Conservation (phyloP, 2,797 vertebrate genomes). For the Oophaga sylvatica region DNA sequence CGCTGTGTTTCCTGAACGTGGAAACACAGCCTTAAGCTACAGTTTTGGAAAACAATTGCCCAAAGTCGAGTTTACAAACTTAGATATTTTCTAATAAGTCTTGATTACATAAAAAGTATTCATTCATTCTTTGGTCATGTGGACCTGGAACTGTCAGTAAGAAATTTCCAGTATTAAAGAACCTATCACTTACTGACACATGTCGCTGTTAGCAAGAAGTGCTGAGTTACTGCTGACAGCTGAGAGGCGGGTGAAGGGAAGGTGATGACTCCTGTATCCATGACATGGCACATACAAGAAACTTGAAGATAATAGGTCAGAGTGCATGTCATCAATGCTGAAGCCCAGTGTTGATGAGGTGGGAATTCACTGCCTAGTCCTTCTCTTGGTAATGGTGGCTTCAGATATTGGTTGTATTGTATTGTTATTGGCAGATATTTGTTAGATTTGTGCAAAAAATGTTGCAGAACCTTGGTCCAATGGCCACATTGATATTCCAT, state of each 20-base stretch:
- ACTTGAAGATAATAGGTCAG: background rate
- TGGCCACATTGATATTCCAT: no score
- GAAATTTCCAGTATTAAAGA: background rate
- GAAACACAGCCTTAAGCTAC: no score
- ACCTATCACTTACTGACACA: background rate
- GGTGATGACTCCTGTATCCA: background rate
- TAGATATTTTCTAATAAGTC: background rate
- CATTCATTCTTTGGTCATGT: background rate
- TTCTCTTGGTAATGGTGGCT: no score
- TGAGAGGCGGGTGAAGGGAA: background rate
- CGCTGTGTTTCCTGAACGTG: no score
- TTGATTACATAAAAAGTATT: background rate
- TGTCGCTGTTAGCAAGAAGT: background rate
- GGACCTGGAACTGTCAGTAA: background rate
- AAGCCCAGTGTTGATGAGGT: background rate
- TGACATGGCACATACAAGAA: background rate
- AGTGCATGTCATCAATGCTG: background rate
- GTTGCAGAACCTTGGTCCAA: no score
- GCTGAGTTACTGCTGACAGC: background rate
- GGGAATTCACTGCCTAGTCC: background rate
- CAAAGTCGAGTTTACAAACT: background rate
- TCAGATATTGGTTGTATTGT: no score
- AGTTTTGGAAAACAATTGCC: background rate
- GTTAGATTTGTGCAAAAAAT: no score
- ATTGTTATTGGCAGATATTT: no score